Conservation (phyloP, 2,888 invertebrate genomes). For the Zele albiditarsus region DNA sequence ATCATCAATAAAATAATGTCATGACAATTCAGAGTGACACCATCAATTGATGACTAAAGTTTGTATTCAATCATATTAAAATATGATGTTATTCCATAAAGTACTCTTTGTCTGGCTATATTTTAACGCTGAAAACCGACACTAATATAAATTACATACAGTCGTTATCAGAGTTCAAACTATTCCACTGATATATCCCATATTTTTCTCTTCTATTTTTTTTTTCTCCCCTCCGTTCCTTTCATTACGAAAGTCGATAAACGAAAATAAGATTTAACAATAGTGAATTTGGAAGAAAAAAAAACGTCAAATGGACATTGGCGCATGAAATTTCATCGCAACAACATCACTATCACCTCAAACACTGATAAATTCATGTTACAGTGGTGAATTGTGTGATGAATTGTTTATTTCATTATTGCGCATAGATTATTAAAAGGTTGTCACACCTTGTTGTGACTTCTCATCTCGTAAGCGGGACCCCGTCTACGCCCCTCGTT, state of each 20-base stretch:
- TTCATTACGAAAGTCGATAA: not conserved
- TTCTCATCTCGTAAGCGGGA: slow-evolving; percentile 84
- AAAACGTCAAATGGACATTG: slow-evolving; percentile 15
- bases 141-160: slow-evolving; percentile 1
- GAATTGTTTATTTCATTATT: slow-evolving; percentile 52
- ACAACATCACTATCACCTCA: slow-evolving; percentile 32
- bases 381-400: slow-evolving; percentile 44
- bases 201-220: not conserved
- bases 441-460: slow-evolving; percentile 80
- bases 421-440: slow-evolving; percentile 48
- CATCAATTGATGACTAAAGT: not conserved
- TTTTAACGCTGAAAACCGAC: not conserved
- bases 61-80: not conserved
- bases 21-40: not conserved
- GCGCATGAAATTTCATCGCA: slow-evolving; percentile 30
- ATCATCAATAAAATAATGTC: slow-evolving; percentile 15
- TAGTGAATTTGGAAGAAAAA: slow-evolving; percentile 9
- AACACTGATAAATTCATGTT: slow-evolving; percentile 58
- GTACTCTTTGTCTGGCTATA: slow-evolving; percentile 4
- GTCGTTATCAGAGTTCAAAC: not conserved
- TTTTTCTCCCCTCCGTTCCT: not conserved
- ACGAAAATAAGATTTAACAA: not conserved
- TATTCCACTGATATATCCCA: slow-evolving; percentile 1
- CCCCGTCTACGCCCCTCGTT: slow-evolving; percentile 68
- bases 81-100: not conserved